Evolutionary conservation across 2,888 invertebrate species (phyloP), one percentile per base, ranked within the genome.

Genomic region (Petrophora chlorosata): DNA sequence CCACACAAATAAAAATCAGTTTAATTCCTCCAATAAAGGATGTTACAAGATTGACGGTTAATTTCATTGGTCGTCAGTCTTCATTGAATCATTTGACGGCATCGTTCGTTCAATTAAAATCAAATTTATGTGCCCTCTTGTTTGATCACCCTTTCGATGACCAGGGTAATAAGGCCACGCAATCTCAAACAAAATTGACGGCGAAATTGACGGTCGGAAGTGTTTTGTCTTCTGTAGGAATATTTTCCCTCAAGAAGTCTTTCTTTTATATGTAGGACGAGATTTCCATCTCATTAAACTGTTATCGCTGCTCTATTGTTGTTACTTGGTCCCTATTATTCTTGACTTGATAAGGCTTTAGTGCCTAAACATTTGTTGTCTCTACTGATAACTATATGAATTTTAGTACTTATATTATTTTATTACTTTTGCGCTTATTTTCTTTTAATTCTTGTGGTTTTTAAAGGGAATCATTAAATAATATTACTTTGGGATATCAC

Each of bases 91-190:
- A 72, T 71, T 79, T 73, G 74, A 72, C 68, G 67, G 67, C 76
- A 63, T 65, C 76, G 77, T 69, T 71, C 68, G 73, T 76, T 81
- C 81, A 83, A 85, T 85, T 85, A 84, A 82, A 80, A 79, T 82
- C 76, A 69, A 82, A 81, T 84, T 83, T 79, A 76, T 71, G 69
- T 61, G 43, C 70, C 72, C 69, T 67, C 62, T 63, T 65, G 62
- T 73, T 75, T 70, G 67, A 67, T 65, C 63, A 68, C 61, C 62
- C 67, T 67, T 68, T 61, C 62, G 67, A 58, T 63, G 56, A 23
- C 40, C 34, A 29, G 25, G 38, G 38, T 49, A 43, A 49, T 44
- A 39, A 49, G 42, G 38, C 38, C 28, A 39, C 43, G 43, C 12
- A 17, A 32, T 38, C 33, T 49, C 34, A 39, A 49, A 38, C 38